These are phyloP conservation scores for Micromussa lordhowensis DNA, from an alignment of 92 coral and sea anemone genomes.

Conservation along the genomic window DNA sequence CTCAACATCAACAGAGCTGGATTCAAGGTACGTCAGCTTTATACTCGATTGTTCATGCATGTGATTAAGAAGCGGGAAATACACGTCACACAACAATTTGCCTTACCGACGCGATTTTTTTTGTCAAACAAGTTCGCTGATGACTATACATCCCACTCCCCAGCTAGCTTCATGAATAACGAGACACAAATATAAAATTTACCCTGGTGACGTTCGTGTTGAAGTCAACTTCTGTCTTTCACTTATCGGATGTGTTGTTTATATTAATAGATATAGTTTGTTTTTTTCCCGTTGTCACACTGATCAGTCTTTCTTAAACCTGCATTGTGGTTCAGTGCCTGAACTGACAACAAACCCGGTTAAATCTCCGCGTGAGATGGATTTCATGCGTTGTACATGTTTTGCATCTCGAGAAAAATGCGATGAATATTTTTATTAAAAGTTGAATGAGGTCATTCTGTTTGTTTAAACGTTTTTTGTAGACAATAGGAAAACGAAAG, in stretches of 20 bases:
- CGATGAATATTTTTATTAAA: not conserved
- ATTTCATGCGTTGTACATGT: not conserved
- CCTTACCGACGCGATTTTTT: not conserved
- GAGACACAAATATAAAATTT: not conserved
- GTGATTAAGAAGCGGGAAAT: not conserved
- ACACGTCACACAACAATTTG: constrained; percentile 31
- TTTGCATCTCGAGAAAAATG: not conserved
- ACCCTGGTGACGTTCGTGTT: not conserved
- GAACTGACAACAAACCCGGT: not conserved
- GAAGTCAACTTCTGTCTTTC: not conserved
- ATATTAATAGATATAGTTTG: constrained; percentile 3
- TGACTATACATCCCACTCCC: not conserved
- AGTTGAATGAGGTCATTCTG: not conserved
- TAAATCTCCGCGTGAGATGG: not conserved
- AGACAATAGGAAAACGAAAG: constrained; percentile 10
- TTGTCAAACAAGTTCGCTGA: not conserved
- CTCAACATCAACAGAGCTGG: constrained; percentile 69
- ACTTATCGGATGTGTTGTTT: constrained; percentile 1
- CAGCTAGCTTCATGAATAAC: not conserved
- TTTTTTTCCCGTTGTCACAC: not conserved
- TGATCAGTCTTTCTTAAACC: not conserved
- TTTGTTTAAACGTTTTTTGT: constrained; percentile 8
- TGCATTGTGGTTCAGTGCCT: not conserved
- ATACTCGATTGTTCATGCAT: not conserved
- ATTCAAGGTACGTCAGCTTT: constrained; percentile 42